These are phyloP conservation scores for Cardiocondyla obscurior DNA, from an alignment of 1,140 invertebrate species.

Conservation along the genomic window DNA sequence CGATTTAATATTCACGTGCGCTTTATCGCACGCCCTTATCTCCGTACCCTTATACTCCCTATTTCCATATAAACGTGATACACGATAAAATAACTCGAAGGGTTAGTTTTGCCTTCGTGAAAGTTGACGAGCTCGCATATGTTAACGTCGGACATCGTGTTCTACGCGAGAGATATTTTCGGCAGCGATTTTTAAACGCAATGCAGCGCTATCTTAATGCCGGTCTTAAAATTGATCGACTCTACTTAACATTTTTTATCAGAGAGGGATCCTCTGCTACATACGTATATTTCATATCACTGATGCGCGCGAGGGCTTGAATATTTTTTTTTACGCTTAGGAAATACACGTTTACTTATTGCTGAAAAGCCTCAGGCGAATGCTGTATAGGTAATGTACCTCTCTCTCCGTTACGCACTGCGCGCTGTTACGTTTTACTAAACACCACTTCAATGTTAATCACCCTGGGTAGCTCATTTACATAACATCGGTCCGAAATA, in stretches of 20 bases:
- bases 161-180: conserved; percentile 7
- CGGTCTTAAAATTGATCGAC: neutral
- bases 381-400: neutral
- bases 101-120: conserved; percentile 23
- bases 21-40: conserved; percentile 26
- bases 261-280: neutral
- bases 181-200: neutral
- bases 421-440: conserved; percentile 26
- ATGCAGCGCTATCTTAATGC: neutral
- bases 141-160: conserved; percentile 5
- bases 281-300: neutral
- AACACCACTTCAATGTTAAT: conserved; percentile 39
- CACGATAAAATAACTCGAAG: conserved; percentile 34
- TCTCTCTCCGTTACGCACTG: neutral
- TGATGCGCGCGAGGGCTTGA: neutral
- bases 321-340: neutral
- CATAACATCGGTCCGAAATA: conserved; percentile 39
- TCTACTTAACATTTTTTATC: neutral
- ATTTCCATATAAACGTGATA: conserved; percentile 58
- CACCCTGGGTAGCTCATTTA: conserved; percentile 25
- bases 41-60: conserved; percentile 10
- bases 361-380: neutral
- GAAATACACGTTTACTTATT: neutral
- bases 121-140: conserved; percentile 33
- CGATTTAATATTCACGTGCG: conserved; percentile 64